Evolutionary conservation across 2,797 vertebrate species (phyloP).

Genomic region (Saxicola maurus): DNA sequence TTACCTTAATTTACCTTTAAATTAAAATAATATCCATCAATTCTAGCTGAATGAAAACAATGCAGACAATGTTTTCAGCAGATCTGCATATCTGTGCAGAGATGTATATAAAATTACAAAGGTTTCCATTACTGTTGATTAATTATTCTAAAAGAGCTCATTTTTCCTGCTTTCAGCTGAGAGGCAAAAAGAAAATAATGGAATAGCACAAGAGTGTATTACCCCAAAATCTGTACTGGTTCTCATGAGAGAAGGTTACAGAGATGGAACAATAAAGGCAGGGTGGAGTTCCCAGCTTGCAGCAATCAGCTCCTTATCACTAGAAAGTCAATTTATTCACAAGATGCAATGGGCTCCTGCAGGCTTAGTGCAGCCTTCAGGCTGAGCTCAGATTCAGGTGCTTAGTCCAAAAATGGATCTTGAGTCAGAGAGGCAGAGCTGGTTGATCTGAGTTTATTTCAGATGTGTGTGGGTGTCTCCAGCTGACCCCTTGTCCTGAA

Average conservation of each 20-base stretch:
- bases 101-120: not conserved
- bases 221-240: not conserved
- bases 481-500: not conserved
- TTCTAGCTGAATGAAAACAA: not conserved
- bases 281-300: not conserved
- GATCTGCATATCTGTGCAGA: rapidly evolving
- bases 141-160: not conserved
- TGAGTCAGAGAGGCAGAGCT: not conserved
- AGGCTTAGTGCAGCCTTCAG: not conserved
- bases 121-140: not conserved
- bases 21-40: not conserved
- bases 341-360: not conserved
- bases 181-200: not conserved
- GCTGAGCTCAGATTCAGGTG: not conserved
- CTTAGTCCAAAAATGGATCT: not conserved
- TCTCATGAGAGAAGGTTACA: not conserved
- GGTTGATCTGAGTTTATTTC: not conserved
- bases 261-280: not conserved
- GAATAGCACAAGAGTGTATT: rapidly evolving
- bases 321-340: not conserved
- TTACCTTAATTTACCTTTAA: not conserved
- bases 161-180: not conserved
- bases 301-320: not conserved
- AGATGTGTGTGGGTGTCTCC: not conserved
- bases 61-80: not conserved